Conservation (phyloP, 35 echinoderm and acorn worm species). For the Anneissia japonica region DNA sequence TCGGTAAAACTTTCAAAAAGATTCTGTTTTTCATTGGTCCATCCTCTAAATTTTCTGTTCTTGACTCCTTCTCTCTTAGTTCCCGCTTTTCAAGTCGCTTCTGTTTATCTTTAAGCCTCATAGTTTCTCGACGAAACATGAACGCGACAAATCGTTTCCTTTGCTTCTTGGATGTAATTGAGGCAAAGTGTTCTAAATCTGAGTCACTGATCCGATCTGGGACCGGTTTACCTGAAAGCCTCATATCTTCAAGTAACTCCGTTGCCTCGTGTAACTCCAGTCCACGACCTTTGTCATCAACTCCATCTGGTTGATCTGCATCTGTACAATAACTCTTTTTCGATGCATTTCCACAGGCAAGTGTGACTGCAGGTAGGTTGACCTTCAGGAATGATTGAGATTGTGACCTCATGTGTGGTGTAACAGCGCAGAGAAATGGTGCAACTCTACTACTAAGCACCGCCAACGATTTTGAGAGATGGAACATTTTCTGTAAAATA, state of each 20-base stretch:
- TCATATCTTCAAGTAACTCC: constrained; percentile 3
- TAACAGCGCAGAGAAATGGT: too few species aligned
- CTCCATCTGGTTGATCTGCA: too few species aligned
- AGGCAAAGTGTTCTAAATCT: constrained; percentile 53
- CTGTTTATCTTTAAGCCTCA: constrained; percentile 31
- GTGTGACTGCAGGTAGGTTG: too few species aligned
- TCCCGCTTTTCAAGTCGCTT: constrained; percentile 19
- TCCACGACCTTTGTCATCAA: background rate
- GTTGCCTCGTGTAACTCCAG: background rate
- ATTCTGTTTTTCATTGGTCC: constrained; percentile 10
- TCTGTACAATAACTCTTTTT: too few species aligned
- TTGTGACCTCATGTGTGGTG: too few species aligned
- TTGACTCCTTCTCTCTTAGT: constrained; percentile 5
- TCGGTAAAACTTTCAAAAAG: background rate
- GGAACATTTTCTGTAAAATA: too few species aligned
- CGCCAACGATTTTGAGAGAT: too few species aligned
- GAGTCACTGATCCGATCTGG: constrained; percentile 50
- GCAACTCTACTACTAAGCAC: too few species aligned
- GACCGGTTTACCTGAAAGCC: constrained; percentile 8
- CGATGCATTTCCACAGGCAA: too few species aligned
- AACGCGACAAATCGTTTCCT: constrained; percentile 51
- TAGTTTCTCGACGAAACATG: constrained; percentile 45
- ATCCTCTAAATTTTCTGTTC: background rate
- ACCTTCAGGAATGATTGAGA: too few species aligned
- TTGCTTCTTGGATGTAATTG: constrained; percentile 32